Conservation (phyloP, 2,888 invertebrate genomes). For the Busseola fusca region DNA sequence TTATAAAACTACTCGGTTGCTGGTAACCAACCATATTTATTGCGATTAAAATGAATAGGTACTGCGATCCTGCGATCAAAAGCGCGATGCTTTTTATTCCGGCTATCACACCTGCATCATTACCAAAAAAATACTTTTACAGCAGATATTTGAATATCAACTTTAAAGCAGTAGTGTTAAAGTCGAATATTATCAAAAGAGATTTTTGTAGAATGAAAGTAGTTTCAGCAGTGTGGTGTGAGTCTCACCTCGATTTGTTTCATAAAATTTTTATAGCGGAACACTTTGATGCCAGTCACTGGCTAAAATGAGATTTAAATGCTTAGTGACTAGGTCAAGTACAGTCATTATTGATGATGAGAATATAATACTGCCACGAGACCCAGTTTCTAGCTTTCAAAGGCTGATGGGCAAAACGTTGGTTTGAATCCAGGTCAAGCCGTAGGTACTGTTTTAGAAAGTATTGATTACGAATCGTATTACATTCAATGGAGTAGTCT, state of each 20-base stretch:
- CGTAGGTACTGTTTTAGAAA: too few relatives aligned
- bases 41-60: background rate
- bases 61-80: background rate
- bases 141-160: background rate
- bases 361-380: background rate
- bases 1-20: background rate
- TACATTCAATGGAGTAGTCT: too few relatives aligned
- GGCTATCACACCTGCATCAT: background rate
- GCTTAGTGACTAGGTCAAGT: background rate
- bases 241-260: background rate
- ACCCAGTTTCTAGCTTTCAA: background rate
- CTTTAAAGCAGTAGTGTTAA: background rate
- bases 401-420: background rate
- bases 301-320: background rate
- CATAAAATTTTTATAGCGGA: slow-evolving; percentile 5
- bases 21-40: background rate
- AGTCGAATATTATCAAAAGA: background rate
- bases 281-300: background rate
- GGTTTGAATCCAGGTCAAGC: too few relatives aligned
- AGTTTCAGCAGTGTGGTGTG: background rate
- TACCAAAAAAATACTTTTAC: background rate
- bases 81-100: background rate
- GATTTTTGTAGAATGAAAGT: background rate
- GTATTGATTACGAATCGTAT: too few relatives aligned
- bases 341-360: background rate